Base-by-base conservation (phyloP, 1,140 invertebrate genomes). In the Gonatopus flavifemur region DNA sequence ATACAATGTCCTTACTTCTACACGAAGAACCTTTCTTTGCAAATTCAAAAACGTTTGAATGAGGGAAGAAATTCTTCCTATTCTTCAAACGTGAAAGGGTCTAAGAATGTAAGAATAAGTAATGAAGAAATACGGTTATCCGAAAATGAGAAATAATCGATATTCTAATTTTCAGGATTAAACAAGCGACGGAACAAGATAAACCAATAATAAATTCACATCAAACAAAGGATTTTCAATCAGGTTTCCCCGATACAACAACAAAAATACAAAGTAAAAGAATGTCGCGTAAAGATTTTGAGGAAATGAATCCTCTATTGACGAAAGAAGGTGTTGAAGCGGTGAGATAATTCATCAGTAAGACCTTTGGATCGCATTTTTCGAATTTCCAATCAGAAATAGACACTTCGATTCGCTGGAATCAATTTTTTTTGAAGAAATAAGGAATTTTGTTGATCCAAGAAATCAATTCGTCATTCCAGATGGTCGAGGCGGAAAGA, bases 211-310 rank as follows among this genome's bases (percentile, higher is more conserved):
- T n/a, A 52, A 55, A 2, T 10, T 16, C 37, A 2, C 22, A 36
- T 20, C 42, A 55, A 3, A 25, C 3, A 22, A 50, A n/a, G 22
- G 42, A 31, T 8, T 25, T 13, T 16, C 59, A 36, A 31, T 37
- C 41, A 9, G 52, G 52, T 1, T 62, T 58, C 0, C 46, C 20
- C 44, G 46, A 64, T 32, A 55, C 39, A 1, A 51, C 66, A 0
- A 59, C 59, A 4, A 72, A 67, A 33, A 49, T 54, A 21, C 49
- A 64, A 4, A 40, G 57, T 25, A 61, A 49, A 42, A 63, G 59
- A 48, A 63, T 63, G 52, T 65, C 66, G 0, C 65, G 48, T 22
- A 72, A 70, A 12, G 67, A 72, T 40, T 44, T 58, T 13, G 69
- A 70, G 32, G 62, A 62, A 30, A 56, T 35, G 5, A 70, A 73